Base-by-base conservation (phyloP, 2,113 vertebrate genomes). In the Thryonomys swinderianus region DNA sequence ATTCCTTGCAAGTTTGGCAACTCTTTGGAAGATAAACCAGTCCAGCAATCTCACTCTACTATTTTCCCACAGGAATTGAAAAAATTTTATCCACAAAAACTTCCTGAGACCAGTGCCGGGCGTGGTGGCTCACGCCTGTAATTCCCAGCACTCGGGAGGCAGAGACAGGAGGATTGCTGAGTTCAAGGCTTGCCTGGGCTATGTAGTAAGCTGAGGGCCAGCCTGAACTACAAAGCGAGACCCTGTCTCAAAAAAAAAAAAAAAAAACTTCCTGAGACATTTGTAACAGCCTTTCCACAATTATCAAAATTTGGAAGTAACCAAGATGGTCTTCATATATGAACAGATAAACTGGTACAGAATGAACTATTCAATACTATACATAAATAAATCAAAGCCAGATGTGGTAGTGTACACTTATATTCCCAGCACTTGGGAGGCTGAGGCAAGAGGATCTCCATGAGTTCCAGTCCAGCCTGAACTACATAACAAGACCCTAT, bases 51-150 rank as follows among this genome's bases (percentile, higher is more conserved):
- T 27, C 10, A 67, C 18, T 87, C 45, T 76, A 51, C 11, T 85
- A 90, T 90, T 95, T 95, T 92, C 25, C 32, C 61, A 73, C 76
- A 86, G 42, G 20, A 89, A 13, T 5, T 90, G 37, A 93, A 96
- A 94, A 74, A 85, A 23, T 53, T 62, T 79, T 0, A 6, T 59
- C 57, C 32, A 94, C 16, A 94, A 91, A 93, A 93, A 62, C 2
- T 37, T 71, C 6, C n/a, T n/a, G n/a, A n/a, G n/a, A n/a, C n/a
- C n/a, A n/a, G n/a, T n/a, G n/a, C n/a, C n/a, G n/a, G n/a, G n/a
- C n/a, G n/a, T n/a, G n/a, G n/a, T n/a, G n/a, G n/a, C n/a, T n/a
- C n/a, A n/a, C n/a, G n/a, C n/a, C n/a, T n/a, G n/a, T n/a, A n/a
- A n/a, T n/a, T n/a, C n/a, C n/a, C n/a, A n/a, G n/a, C n/a, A n/a